A percentile compares a stretch with the other conserved stretches of the same genome.
Evolutionary conservation across 2,888 invertebrate genomes (phyloP).

Genomic region (Drosophila hamatofila): DNA sequence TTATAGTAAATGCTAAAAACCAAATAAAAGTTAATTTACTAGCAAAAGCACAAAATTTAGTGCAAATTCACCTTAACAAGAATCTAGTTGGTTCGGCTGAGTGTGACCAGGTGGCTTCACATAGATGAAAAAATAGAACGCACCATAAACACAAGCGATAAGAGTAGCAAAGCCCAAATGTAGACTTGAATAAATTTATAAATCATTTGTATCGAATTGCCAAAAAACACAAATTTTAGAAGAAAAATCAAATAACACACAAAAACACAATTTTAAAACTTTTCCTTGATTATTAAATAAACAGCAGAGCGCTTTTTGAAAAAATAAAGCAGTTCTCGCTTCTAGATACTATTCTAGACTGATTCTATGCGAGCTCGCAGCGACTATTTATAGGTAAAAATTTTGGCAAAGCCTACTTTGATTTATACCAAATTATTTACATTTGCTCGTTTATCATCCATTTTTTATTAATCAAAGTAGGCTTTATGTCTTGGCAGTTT

Average conservation of each 20-base stretch:
- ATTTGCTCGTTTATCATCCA: neutral
- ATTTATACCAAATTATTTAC: rapidly evolving
- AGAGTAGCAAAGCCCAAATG: neutral
- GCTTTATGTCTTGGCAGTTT: too few species aligned
- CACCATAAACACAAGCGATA: neutral
- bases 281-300: neutral
- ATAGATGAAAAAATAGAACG: rapidly evolving
- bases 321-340: neutral
- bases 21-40: neutral
- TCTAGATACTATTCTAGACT: neutral
- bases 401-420: neutral
- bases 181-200: neutral
- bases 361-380: neutral
- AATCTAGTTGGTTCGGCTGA: neutral
- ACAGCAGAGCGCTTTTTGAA: neutral
- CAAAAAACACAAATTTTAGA: neutral
- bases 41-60: neutral
- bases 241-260: neutral
- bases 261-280: neutral
- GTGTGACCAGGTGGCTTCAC: neutral
- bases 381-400: neutral
- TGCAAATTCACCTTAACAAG: constrained; percentile 8
- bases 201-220: neutral
- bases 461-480: too few species aligned
- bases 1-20: neutral